Conservation (phyloP, 92 coral and sea anemone species). For the Epizoanthus scotinus region DNA sequence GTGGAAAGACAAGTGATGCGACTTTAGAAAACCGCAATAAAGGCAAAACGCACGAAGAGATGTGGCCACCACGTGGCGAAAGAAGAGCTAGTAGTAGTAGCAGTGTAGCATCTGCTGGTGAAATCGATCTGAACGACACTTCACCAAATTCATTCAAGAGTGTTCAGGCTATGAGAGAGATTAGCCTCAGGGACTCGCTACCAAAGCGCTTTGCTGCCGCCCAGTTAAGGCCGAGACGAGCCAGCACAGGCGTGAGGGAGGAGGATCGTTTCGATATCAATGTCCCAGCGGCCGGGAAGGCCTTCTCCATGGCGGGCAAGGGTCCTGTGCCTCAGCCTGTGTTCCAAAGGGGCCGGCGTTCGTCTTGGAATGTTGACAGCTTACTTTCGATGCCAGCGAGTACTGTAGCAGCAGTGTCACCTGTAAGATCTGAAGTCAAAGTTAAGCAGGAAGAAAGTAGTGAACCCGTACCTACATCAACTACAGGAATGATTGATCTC, state of each 20-base stretch:
- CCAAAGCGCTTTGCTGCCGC: slow-evolving; percentile 26
- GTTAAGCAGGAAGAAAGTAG: neutral
- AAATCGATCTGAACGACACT: slow-evolving; percentile 32
- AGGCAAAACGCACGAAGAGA: neutral
- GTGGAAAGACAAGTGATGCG: neutral
- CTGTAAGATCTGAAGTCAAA: neutral
- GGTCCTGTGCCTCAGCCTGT: neutral
- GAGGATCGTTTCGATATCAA: slow-evolving; percentile 33
- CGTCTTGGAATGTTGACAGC: slow-evolving; percentile 17
- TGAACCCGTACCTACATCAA: neutral
- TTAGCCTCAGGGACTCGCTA: slow-evolving; percentile 4
- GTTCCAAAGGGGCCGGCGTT: slow-evolving; percentile 29
- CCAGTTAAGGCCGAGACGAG: slow-evolving; percentile 41
- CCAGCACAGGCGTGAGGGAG: slow-evolving; percentile 33
- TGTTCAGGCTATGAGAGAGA: neutral
- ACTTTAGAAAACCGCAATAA: neutral
- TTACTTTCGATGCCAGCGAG: neutral
- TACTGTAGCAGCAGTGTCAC: neutral
- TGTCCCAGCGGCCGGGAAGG: slow-evolving; percentile 1
- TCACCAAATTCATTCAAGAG: slow-evolving; percentile 13
- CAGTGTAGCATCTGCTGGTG: neutral
- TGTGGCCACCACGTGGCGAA: neutral
- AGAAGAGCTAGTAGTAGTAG: neutral
- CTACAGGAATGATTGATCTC: slow-evolving; percentile 81
- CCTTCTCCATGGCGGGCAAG: neutral